phyloP scores from a whole-genome alignment of 2,113 vertebrate genomes.

The Lepus americanus region DNA sequence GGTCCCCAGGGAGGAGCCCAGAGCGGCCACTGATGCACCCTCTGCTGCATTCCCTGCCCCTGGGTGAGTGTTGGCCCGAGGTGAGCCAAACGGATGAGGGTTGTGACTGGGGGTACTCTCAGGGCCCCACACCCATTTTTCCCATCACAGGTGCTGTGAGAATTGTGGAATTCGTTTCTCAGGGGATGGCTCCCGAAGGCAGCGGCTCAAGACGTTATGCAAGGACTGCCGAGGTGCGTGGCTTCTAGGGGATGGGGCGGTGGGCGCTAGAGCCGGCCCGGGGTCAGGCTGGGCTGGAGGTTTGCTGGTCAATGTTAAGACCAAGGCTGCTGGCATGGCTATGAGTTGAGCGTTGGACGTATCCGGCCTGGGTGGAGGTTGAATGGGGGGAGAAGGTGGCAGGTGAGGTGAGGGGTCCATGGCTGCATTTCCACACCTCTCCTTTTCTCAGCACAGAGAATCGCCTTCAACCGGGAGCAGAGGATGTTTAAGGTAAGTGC shows the following conservation, averaged over 20 bases:
- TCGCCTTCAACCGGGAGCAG: slow-evolving; percentile 85
- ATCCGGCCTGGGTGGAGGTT: not conserved
- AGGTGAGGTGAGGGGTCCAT: not conserved
- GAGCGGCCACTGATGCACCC: slow-evolving; percentile 12
- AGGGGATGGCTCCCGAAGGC: slow-evolving; percentile 77
- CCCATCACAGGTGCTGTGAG: slow-evolving; percentile 80
- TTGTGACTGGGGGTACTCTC: not conserved
- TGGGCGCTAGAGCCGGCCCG: not conserved
- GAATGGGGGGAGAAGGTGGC: not conserved
- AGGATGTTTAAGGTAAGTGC: slow-evolving; percentile 84
- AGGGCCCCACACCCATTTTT: not conserved
- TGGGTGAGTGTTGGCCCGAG: slow-evolving; percentile 67
- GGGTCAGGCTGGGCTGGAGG: not conserved
- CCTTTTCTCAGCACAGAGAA: slow-evolving; percentile 79
- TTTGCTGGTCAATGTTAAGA: not conserved
- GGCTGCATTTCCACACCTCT: not conserved
- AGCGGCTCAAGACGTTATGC: slow-evolving; percentile 82
- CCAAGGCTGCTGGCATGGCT: not conserved
- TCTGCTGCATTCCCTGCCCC: slow-evolving; percentile 65
- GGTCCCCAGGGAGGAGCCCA: slow-evolving; percentile 6
- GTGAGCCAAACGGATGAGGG: not conserved
- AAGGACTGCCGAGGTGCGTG: slow-evolving; percentile 84
- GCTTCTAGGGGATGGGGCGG: not conserved
- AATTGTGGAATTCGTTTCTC: slow-evolving; percentile 83
- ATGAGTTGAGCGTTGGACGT: not conserved